A percentile compares a stretch with the other conserved stretches of the same genome.
Evolutionary conservation across 2,888 invertebrate genomes (phyloP).

Genomic region (Drosophila mulleri): DNA sequence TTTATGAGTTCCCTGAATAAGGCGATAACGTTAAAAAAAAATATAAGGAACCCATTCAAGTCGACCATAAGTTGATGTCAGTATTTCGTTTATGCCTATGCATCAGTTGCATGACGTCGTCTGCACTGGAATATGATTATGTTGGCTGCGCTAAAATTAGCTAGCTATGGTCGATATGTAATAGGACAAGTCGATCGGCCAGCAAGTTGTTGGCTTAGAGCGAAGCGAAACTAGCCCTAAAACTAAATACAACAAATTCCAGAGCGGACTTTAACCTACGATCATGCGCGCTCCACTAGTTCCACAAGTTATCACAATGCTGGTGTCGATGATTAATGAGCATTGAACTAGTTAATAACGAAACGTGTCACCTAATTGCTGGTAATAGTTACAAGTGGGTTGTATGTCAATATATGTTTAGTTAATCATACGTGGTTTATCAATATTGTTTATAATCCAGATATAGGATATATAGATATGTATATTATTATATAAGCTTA

Average conservation of each 20-base stretch:
- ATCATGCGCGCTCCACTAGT: slow-evolving; percentile 11
- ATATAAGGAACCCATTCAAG: not conserved
- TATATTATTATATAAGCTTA: slow-evolving; percentile 6
- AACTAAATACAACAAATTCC: slow-evolving; percentile 50
- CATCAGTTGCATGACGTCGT: slow-evolving; percentile 21
- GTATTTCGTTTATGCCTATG: not conserved
- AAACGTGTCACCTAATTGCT: slow-evolving; percentile 23
- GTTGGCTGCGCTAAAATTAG: slow-evolving; percentile 20
- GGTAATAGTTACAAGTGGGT: slow-evolving; percentile 6
- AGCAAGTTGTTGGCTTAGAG: slow-evolving; percentile 36
- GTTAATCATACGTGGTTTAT: slow-evolving; percentile 7
- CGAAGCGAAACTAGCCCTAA: slow-evolving; percentile 32
- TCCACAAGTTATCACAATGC: slow-evolving; percentile 13
- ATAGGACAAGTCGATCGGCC: slow-evolving; percentile 20
- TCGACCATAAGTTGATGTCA: not conserved
- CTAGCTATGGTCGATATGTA: not conserved
- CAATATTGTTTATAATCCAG: not conserved
- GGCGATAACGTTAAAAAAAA: not conserved
- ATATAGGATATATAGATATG: not conserved
- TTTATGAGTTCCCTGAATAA: not conserved
- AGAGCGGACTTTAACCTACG: slow-evolving; percentile 42
- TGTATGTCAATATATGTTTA: slow-evolving; percentile 12
- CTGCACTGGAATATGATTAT: slow-evolving; percentile 9
- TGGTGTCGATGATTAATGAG: slow-evolving; percentile 28
- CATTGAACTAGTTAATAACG: slow-evolving; percentile 48